Conservation (phyloP, 2,113 vertebrate genomes). For the Rhynchomys soricoides region DNA sequence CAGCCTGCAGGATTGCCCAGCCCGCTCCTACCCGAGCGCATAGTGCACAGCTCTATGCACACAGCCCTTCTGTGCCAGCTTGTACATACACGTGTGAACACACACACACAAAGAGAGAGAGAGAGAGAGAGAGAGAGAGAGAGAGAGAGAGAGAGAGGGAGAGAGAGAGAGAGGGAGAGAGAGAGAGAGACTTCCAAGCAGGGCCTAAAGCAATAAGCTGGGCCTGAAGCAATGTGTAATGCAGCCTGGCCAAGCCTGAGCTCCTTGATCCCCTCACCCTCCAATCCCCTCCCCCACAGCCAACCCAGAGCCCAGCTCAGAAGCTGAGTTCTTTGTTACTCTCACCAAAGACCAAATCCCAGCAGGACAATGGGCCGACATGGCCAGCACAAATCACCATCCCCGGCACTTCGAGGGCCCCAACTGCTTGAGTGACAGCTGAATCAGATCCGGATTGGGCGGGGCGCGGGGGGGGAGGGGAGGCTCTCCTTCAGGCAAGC, state of each 20-base stretch:
- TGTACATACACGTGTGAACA: neutral
- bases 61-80: rapidly evolving
- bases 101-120: too few relatives aligned
- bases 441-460: slow-evolving; percentile 86
- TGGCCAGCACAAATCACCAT: slow-evolving; percentile 62
- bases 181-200: too few relatives aligned
- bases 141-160: too few relatives aligned
- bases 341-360: slow-evolving; percentile 73
- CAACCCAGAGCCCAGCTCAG: slow-evolving; percentile 8
- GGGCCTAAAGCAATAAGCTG: neutral
- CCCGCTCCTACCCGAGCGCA: neutral
- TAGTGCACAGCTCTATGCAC: rapidly evolving
- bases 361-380: slow-evolving; percentile 66
- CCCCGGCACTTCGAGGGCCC: slow-evolving; percentile 91
- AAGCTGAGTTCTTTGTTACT: slow-evolving; percentile 74
- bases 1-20: neutral
- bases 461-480: neutral
- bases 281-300: neutral
- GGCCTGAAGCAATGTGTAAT: neutral
- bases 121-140: too few relatives aligned
- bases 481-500: slow-evolving; percentile 89
- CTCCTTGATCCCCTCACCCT: neutral
- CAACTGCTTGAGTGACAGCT: slow-evolving; percentile 95
- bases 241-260: neutral
- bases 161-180: too few relatives aligned